Evolutionary conservation across 2,113 vertebrate genomes (phyloP), one percentile per base, ranked within the genome.

Genomic region (Raja brachyura): DNA sequence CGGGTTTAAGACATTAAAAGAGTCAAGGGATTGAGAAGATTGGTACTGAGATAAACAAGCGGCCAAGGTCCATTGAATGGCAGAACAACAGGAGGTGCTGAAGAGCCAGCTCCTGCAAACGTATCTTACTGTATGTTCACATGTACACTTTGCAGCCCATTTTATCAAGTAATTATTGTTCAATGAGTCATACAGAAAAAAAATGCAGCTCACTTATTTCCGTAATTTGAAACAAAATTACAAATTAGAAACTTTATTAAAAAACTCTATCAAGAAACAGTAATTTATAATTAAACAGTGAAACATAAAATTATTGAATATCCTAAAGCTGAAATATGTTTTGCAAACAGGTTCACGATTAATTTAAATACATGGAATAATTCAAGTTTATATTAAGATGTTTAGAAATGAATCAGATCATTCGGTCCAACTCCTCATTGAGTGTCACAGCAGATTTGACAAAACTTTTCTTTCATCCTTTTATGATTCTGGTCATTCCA

Each of bases 161-260:
- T 56, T 73, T 92, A 73, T 48, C 39, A 14, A 33, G 33, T 25
- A 92, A 92, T 54, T 92, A 73, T 73, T 48, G 68, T 92, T 92
- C 31, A 14, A 20, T 48, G 2, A 74, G 3, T 31, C 66, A 39
- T 73, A 39, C 3, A 22, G 90, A 48, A 31, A 11, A 92, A 73
- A 39, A 73, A 70, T 54, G 33, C 48, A 73, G 11, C 5, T 56
- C 0, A 61, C 3, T 70, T 22, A 95, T 93, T 85, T 83, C 28
- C 39, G 73, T 94, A 94, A 94, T 95, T 81, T 94, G 95, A 94
- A 94, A 95, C 94, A 94, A 95, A 95, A 94, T 95, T 94, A 95
- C 94, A 95, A 94, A 94, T 94, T 93, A 93, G 93, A 94, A 95
- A 81, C 88, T 73, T 94, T 88, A 94, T 94, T 93, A 93, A 81